A percentile compares a stretch with the other conserved stretches of the same genome.
These are phyloP conservation scores for Dryomyza anilis DNA, from an alignment of 2,888 invertebrate genomes.

Conservation along the genomic window DNA sequence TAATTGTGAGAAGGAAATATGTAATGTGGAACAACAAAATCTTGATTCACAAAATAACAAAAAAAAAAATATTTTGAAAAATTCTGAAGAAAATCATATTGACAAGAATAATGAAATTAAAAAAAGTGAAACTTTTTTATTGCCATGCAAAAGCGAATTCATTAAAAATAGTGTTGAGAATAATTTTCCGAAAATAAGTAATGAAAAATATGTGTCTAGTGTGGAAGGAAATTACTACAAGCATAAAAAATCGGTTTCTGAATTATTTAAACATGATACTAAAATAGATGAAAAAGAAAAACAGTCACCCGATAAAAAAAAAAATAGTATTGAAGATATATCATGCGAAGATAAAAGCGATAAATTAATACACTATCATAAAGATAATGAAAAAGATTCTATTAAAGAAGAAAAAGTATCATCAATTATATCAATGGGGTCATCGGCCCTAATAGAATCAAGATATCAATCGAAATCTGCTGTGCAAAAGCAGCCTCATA, in stretches of 20 bases:
- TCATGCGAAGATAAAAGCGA: no score
- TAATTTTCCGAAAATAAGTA: neutral
- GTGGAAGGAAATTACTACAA: neutral
- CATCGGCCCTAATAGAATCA: slow-evolving; percentile 25
- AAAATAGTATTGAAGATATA: neutral
- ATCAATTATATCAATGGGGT: slow-evolving; percentile 27
- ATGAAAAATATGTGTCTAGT: neutral
- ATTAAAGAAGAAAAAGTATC: slow-evolving; percentile 19
- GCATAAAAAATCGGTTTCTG: neutral
- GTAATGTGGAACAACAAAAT: no score
- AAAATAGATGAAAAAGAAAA: neutral
- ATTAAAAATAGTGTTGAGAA: neutral
- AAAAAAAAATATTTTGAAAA: neutral
- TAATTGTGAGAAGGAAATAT: no score
- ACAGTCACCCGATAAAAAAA: neutral
- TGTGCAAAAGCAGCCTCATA: slow-evolving; percentile 43
- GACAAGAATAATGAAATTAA: neutral
- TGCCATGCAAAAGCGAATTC: neutral
- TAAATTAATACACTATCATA: no score
- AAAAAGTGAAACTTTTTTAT: neutral
- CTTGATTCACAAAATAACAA: no score
- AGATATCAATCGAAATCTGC: slow-evolving; percentile 34
- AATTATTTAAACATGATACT: neutral
- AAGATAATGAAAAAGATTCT: neutral
- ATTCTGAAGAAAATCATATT: neutral